These are phyloP conservation scores for Crocuta crocuta DNA, from an alignment of 2,113 vertebrate species.

Conservation along the genomic window DNA sequence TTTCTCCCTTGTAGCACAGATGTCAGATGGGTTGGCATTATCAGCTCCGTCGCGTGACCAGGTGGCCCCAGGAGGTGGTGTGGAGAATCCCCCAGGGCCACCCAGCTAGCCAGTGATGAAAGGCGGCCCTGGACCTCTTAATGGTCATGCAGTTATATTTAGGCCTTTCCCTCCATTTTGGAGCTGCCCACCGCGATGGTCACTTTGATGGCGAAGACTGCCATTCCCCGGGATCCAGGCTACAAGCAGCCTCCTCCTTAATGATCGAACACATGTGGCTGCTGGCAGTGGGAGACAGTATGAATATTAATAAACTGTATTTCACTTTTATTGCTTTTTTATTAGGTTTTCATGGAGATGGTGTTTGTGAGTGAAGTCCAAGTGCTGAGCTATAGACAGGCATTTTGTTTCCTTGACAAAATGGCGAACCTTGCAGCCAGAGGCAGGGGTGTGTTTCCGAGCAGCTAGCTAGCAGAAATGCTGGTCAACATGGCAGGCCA, in stretches of 20 bases:
- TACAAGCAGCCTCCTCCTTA: background rate
- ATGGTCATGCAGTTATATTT: background rate
- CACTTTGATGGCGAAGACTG: background rate
- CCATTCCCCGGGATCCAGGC: background rate
- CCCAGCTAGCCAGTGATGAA: background rate
- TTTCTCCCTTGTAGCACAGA: background rate
- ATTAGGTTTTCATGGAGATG: conserved; percentile 59
- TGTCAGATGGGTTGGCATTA: background rate
- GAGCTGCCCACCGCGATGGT: background rate
- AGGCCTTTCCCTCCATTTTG: background rate
- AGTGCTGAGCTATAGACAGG: background rate
- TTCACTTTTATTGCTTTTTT: conserved; percentile 69
- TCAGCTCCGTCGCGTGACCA: background rate
- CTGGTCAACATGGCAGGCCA: rapidly evolving
- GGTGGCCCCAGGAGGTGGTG: background rate
- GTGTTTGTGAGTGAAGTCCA: conserved; percentile 36
- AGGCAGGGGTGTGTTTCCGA: background rate
- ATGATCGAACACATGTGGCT: background rate
- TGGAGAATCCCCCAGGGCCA: background rate
- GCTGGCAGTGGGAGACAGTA: conserved; percentile 23
- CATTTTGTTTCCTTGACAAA: conserved; percentile 62
- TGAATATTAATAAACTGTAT: conserved; percentile 67
- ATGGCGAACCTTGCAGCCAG: background rate
- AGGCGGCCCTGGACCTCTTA: background rate
- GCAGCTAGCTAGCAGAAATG: background rate